Evolutionary conservation across 2,113 vertebrate genomes (phyloP).

Genomic region (Chaetodon auriga): DNA sequence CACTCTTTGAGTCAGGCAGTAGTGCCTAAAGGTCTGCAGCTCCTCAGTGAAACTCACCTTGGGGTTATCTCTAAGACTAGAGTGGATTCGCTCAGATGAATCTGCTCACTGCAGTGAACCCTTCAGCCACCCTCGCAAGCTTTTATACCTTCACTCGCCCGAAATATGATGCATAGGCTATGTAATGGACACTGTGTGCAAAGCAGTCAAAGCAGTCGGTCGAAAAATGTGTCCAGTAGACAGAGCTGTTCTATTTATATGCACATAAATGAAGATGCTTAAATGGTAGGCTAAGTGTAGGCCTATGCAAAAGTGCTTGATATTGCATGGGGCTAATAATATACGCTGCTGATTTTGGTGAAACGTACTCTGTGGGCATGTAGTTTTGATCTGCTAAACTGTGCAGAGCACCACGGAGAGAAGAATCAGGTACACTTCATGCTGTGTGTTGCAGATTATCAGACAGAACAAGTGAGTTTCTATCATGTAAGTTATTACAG

Average conservation of each 20-base stretch:
- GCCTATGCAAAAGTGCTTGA: constrained; percentile 84
- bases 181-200: constrained; percentile 85
- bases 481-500: not conserved
- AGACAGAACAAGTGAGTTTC: not conserved
- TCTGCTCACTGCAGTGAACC: constrained; percentile 82
- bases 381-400: constrained; percentile 40
- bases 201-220: constrained; percentile 74
- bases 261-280: constrained; percentile 88
- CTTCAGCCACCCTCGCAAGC: constrained; percentile 36
- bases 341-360: constrained; percentile 83
- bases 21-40: constrained; percentile 51
- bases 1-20: constrained; percentile 18
- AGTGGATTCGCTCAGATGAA: constrained; percentile 79
- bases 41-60: constrained; percentile 83
- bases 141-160: constrained; percentile 82
- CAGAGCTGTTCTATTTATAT: constrained; percentile 87
- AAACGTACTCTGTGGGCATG: constrained; percentile 65
- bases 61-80: constrained; percentile 72
- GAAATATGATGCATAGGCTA: constrained; percentile 85
- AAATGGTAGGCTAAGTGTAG: constrained; percentile 84
- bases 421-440: constrained; percentile 40
- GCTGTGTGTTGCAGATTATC: not conserved
- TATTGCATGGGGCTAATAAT: constrained; percentile 86
- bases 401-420: constrained; percentile 26
- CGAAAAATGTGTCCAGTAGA: constrained; percentile 86